Base-by-base conservation (phyloP, 1,140 invertebrate genomes). In the Drosophila mayri region DNA sequence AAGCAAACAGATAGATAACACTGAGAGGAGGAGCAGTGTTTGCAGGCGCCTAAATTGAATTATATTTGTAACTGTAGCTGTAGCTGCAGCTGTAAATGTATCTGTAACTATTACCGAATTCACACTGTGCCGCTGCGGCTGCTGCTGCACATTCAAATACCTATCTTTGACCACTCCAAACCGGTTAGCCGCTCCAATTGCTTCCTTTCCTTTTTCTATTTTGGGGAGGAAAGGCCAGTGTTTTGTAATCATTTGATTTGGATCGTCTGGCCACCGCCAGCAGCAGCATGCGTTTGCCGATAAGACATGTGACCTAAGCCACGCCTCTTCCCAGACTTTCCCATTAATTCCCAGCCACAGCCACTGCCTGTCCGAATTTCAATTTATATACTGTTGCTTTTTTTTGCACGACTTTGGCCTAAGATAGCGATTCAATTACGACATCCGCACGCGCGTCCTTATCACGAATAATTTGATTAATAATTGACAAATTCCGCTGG, bases 1-100 rank as follows among this genome's bases (percentile, higher is more conserved):
- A 64, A 57, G 52, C 72, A 73, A 82, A 72, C 46, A 66, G 74
- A 88, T 72, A 87, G 74, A 88, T 86, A 87, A 87, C 49, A 68
- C 43, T 46, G 35, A 60, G 30, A 50, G 54, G 22, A 22, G 25
- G 46, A 76, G 62, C 25, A 16, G 14, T 37, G 37, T 71, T 44
- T 37, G 18, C 16, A 44, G 46, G 59, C 61, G 43, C 28, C 46
- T 52, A 37, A 88, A 80, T 87, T 74, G 28, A 79, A 79, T 73
- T 81, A 68, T 62, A 22, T 50, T 28, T 41, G 44, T 16, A 30
- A 22, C 47, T 49, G 32, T 37, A 41, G 32, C 20, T 14, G 30
- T 22, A 49, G 38, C 44, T n/a, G 8, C 57, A 52, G 30, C 32
- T 50, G 59, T 46, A 57, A 18, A 32, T 62, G 49, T 37, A 55